phyloP scores from a whole-genome alignment of 2,888 invertebrate species.

The Frankliniella fusca region DNA sequence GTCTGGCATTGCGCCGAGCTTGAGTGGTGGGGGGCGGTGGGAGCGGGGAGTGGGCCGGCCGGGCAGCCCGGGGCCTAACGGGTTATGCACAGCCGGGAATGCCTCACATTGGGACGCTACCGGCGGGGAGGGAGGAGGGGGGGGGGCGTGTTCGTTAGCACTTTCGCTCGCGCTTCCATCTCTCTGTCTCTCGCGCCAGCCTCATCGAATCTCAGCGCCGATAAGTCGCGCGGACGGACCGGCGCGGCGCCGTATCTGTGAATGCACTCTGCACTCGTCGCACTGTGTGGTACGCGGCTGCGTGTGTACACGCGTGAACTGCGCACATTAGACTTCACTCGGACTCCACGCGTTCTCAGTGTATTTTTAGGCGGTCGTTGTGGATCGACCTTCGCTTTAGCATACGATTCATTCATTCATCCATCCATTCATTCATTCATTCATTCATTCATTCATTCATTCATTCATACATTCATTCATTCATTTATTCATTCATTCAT shows the following conservation, averaged over 20 bases:
- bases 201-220: not conserved
- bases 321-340: too few relatives aligned
- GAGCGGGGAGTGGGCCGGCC: not conserved
- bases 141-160: not conserved
- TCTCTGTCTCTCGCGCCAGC: not conserved
- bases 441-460: too few relatives aligned
- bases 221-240: not conserved
- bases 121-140: not conserved
- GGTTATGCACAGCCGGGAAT: not conserved
- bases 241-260: not conserved
- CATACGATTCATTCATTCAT: too few relatives aligned
- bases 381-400: too few relatives aligned
- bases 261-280: too few relatives aligned
- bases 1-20: not conserved
- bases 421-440: too few relatives aligned
- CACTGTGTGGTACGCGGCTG: too few relatives aligned
- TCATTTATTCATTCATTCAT: too few relatives aligned
- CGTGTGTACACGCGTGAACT: too few relatives aligned
- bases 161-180: constrained; percentile 4
- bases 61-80: not conserved
- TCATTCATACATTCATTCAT: too few relatives aligned
- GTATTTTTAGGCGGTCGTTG: too few relatives aligned
- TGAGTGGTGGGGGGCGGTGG: not conserved
- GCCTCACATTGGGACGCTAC: not conserved
- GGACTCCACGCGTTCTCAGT: too few relatives aligned